Percentiles rank a stretch among this genome's conserved stretches.
Conservation (phyloP, 1,140 invertebrate genomes). For the Calephelis virginiensis region DNA sequence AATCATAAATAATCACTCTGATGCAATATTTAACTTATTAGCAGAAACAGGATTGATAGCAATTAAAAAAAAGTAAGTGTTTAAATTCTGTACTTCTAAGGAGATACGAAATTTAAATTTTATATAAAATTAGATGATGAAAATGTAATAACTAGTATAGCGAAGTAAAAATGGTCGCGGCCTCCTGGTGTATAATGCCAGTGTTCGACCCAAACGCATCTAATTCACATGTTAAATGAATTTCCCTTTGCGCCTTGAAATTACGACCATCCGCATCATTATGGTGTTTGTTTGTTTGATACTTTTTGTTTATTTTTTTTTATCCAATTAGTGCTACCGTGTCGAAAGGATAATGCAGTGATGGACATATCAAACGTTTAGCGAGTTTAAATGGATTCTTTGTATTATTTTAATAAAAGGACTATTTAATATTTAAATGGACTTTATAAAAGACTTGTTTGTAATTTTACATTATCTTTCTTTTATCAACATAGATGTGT, state of each 20-base stretch:
- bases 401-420: slow-evolving; percentile 18
- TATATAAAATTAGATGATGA: too few relatives aligned
- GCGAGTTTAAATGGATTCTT: slow-evolving; percentile 64
- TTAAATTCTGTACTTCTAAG: too few relatives aligned
- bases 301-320: slow-evolving; percentile 66
- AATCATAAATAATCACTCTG: too few relatives aligned
- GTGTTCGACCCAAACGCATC: slow-evolving; percentile 60
- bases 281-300: slow-evolving; percentile 74
- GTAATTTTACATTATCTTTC: too few relatives aligned
- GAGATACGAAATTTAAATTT: too few relatives aligned
- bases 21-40: too few relatives aligned
- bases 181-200: slow-evolving; percentile 49
- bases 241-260: slow-evolving; percentile 70
- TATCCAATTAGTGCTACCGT: slow-evolving; percentile 78
- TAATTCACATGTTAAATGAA: slow-evolving; percentile 78
- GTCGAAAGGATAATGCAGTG: slow-evolving; percentile 76
- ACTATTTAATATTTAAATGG: slow-evolving; percentile 1
- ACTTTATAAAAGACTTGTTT: too few relatives aligned
- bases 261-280: slow-evolving; percentile 68
- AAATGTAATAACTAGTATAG: too few relatives aligned
- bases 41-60: too few relatives aligned
- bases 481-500: too few relatives aligned
- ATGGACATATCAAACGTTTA: slow-evolving; percentile 70
- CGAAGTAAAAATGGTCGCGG: slow-evolving; percentile 1
- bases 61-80: too few relatives aligned